Evolutionary conservation across 1,140 invertebrate genomes (phyloP), one percentile per base, ranked within the genome.

Genomic region (Euschistus heros): DNA sequence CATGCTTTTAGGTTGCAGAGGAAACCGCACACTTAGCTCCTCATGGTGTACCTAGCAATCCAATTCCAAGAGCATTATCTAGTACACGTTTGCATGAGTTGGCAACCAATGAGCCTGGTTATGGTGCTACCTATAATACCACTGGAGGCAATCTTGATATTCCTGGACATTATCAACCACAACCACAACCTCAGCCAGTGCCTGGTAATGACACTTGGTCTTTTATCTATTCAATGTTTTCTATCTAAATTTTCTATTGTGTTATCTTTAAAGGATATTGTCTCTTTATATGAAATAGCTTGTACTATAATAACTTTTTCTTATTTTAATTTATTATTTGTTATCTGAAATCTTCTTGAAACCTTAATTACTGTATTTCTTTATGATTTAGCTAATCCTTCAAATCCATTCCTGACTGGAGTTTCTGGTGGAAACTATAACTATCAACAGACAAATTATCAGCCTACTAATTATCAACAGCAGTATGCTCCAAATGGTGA

Each of bases 31-130:
- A 94, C 75, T 79, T 97, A 70, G 94, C 93, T 18, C 94, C 94
- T 0, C 93, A 97, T 73, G 94, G 94, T 8, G 94, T 98, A 20
- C 94, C 94, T n/a, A 91, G 91, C 70, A 92, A 91, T 78, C 91
- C 89, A 0, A 88, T 96, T 71, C 91, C 92, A 0, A 80, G 92
- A 64, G 91, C 92, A 24, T 78, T 94, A 6, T 95, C 92, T 64
- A 93, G 88, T 70, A 86, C 81, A 59, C 82, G 87, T 68, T 78
- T 91, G 30, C 84, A 89, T 69, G 89, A 90, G 71, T 75, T 91
- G 69, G 80, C 82, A 2, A 79, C 80, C 69, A 81, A 84, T 70
- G 84, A 88, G 30, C 69, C 68, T 42, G 75, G 79, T 17, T 90
- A 90, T 74, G 87, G 87, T 64, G 86, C 87, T 60, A 86, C 86